Evolutionary conservation across 1,140 invertebrate genomes (phyloP).

Genomic region (Pararge aegeria): DNA sequence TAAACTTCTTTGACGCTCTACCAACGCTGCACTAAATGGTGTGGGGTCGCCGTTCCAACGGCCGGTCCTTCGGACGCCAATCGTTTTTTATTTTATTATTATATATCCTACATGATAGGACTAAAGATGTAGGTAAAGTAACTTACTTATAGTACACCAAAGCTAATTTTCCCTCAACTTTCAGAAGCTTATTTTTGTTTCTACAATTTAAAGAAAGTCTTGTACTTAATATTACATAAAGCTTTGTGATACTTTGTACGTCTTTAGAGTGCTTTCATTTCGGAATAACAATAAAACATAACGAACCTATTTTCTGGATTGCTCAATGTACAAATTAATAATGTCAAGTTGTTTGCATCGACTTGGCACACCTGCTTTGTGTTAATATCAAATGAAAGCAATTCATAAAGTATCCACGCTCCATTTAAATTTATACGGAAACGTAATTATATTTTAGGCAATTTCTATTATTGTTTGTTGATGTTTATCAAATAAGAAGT

Average conservation of each 20-base stretch:
- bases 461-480: background rate
- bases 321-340: background rate
- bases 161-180: too few species aligned
- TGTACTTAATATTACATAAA: background rate
- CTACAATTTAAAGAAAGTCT: background rate
- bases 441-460: background rate
- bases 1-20: too few species aligned
- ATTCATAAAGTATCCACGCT: background rate
- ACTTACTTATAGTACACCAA: too few species aligned
- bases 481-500: background rate
- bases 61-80: too few species aligned
- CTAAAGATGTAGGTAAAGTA: too few species aligned
- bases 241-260: background rate
- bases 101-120: too few species aligned
- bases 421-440: background rate
- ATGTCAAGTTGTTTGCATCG: background rate
- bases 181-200: background rate
- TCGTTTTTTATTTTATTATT: too few species aligned
- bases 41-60: too few species aligned
- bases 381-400: background rate
- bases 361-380: background rate
- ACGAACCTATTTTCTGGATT: background rate
- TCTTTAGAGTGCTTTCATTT: background rate
- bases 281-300: background rate
- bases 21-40: too few species aligned